These are phyloP conservation scores for Nanorana parkeri DNA, from an alignment of 2,113 vertebrate species.

Conservation along the genomic window DNA sequence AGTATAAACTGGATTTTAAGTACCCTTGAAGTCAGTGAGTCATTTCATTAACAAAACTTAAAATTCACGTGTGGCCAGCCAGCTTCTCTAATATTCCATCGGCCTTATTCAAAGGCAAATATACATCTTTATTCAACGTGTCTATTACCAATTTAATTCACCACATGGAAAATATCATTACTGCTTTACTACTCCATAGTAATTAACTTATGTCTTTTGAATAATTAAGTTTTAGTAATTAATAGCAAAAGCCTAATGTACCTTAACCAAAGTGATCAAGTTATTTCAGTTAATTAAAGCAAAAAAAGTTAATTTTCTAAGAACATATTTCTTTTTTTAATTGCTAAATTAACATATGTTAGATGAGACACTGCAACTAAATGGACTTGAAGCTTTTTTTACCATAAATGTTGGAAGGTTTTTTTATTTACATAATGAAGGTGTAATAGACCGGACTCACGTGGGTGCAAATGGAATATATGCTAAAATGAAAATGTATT, in stretches of 20 bases:
- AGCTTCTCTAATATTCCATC: constrained; percentile 6
- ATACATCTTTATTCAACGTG: background rate
- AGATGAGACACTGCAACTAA: background rate
- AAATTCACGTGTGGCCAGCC: background rate
- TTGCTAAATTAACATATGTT: constrained; percentile 17
- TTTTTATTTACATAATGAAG: no score
- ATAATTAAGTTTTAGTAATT: constrained; percentile 39
- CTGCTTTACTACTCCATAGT: background rate
- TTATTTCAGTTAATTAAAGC: constrained; percentile 38
- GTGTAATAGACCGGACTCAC: no score
- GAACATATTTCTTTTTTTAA: constrained; percentile 4
- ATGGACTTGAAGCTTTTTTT: no score
- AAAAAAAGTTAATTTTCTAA: background rate
- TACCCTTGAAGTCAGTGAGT: background rate
- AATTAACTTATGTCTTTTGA: constrained; percentile 29
- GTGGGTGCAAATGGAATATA: no score
- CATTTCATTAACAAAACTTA: constrained; percentile 10
- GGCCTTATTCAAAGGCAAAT: constrained; percentile 3
- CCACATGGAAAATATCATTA: constrained; percentile 35
- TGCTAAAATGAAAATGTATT: no score
- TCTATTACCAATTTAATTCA: constrained; percentile 21
- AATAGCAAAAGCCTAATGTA: constrained; percentile 50
- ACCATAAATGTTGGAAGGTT: no score
- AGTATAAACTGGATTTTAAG: background rate
- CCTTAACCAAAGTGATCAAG: constrained; percentile 9